Conservation (phyloP, 2,113 vertebrate genomes). For the Lophochroa leadbeateri region DNA sequence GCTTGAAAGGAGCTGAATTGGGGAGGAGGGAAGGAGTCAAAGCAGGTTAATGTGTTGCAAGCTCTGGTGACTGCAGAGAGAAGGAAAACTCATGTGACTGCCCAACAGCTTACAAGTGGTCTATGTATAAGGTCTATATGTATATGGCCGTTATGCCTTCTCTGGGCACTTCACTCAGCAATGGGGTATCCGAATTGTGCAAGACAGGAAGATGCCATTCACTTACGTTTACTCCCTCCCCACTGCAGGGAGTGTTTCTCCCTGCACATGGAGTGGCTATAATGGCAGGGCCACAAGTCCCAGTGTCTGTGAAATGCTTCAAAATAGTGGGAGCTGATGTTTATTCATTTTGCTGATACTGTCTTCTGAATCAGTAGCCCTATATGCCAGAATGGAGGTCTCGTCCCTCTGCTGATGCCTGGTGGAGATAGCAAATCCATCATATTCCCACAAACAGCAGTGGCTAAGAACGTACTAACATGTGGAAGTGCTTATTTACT, state of each 20-base stretch:
- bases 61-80: neutral
- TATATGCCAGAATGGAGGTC: neutral
- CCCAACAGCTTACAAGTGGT: neutral
- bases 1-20: neutral
- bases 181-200: neutral
- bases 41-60: neutral
- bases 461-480: neutral
- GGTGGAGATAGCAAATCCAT: neutral
- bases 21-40: neutral
- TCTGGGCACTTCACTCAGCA: neutral
- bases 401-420: neutral
- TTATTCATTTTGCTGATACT: neutral
- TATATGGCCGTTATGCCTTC: neutral
- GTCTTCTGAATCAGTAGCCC: neutral
- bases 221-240: neutral
- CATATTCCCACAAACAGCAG: neutral
- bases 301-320: neutral
- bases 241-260: neutral
- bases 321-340: neutral
- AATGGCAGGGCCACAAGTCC: neutral
- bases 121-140: neutral
- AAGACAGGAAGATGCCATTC: neutral
- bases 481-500: neutral
- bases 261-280: neutral
- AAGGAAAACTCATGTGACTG: neutral